Conservation (phyloP, 2,113 vertebrate species). For the Mastomys natalensis region DNA sequence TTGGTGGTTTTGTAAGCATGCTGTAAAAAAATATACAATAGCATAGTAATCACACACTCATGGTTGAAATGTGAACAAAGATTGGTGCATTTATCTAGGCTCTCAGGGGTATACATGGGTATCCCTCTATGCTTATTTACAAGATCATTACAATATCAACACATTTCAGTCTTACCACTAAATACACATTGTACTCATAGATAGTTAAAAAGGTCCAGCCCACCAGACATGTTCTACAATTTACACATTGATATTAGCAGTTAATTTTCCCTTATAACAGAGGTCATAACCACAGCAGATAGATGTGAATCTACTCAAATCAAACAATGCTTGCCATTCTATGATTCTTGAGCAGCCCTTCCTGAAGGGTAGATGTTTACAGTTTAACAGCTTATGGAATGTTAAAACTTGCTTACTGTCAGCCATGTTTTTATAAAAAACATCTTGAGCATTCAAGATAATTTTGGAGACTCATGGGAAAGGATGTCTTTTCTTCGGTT, state of each 20-base stretch:
- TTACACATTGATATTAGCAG: not conserved
- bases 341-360: not conserved
- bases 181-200: not conserved
- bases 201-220: not conserved
- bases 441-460: not conserved
- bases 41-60: not conserved
- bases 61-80: not conserved
- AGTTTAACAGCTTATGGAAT: not conserved
- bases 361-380: not conserved
- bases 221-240: not conserved
- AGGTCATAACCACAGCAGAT: not conserved
- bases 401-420: not conserved
- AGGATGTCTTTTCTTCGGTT: constrained; percentile 24
- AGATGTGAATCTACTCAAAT: not conserved
- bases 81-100: not conserved
- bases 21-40: not conserved
- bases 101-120: not conserved
- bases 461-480: not conserved
- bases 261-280: not conserved
- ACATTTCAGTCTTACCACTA: not conserved
- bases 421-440: not conserved
- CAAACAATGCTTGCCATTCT: not conserved
- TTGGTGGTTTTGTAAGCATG: not conserved
- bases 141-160: not conserved
- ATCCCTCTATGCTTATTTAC: not conserved